Conservation (phyloP, 1,140 invertebrate species). For the Bradynema listronoti region DNA sequence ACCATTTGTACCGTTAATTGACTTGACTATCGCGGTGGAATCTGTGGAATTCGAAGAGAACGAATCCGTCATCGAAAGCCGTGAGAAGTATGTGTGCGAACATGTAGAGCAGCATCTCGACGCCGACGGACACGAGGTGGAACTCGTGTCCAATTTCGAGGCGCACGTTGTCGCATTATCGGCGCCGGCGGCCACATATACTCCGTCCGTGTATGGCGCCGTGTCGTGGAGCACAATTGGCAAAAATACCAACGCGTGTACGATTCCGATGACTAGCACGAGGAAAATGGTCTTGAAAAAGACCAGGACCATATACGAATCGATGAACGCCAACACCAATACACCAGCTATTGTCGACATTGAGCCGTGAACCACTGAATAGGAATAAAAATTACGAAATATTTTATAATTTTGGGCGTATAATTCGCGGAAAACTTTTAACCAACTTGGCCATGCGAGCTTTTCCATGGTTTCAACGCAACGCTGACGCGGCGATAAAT, state of each 20-base stretch:
- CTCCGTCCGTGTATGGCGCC: slow-evolving; percentile 44
- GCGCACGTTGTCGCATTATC: too few relatives aligned
- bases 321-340: slow-evolving; percentile 74
- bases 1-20: too few relatives aligned
- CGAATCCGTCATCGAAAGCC: too few relatives aligned
- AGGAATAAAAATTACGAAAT: not conserved
- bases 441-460: slow-evolving; percentile 59
- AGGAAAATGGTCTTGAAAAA: slow-evolving; percentile 62
- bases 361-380: slow-evolving; percentile 65
- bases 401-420: slow-evolving; percentile 8
- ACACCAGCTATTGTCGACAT: slow-evolving; percentile 85
- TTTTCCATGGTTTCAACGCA: slow-evolving; percentile 57
- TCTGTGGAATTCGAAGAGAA: too few relatives aligned
- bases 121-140: too few relatives aligned
- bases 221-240: slow-evolving; percentile 59
- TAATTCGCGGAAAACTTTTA: not conserved
- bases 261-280: slow-evolving; percentile 58
- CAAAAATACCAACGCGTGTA: slow-evolving; percentile 59
- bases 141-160: too few relatives aligned
- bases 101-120: too few relatives aligned
- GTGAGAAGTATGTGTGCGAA: too few relatives aligned
- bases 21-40: too few relatives aligned
- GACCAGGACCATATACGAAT: slow-evolving; percentile 66
- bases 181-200: too few relatives aligned
- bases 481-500: slow-evolving; percentile 50